These are phyloP conservation scores for Corythornis madagascariensis DNA, from an alignment of 2,113 vertebrate genomes.

Conservation along the genomic window DNA sequence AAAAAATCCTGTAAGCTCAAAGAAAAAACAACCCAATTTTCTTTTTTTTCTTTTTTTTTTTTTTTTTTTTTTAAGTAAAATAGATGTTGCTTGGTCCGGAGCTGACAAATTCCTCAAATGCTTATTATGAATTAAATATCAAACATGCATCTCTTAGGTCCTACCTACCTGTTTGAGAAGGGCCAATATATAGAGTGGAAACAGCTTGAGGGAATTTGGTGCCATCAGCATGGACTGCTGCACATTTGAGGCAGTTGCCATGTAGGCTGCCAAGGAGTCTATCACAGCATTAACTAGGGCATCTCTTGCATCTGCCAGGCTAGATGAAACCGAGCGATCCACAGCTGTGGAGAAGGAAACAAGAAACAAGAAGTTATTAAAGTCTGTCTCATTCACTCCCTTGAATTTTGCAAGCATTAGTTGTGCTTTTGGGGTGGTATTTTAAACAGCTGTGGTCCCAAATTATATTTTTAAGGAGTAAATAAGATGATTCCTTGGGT, in stretches of 20 bases:
- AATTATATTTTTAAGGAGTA: background rate
- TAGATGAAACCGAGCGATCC: constrained; percentile 91
- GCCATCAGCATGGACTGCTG: constrained; percentile 86
- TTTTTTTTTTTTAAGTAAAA: background rate
- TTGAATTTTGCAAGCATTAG: background rate
- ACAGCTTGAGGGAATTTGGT: constrained; percentile 86
- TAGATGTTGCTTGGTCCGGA: background rate
- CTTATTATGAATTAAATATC: background rate
- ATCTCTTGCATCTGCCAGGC: constrained; percentile 90
- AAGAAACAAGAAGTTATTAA: background rate
- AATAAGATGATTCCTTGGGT: background rate
- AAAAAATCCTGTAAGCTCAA: background rate
- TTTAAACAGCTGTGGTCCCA: background rate
- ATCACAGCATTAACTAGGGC: constrained; percentile 93
- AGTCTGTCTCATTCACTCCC: background rate
- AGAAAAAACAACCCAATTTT: background rate
- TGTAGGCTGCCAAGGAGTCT: constrained; percentile 87
- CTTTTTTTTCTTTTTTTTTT: background rate
- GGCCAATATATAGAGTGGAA: constrained; percentile 91
- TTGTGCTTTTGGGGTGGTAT: background rate
- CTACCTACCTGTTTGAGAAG: constrained; percentile 92
- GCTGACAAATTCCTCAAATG: background rate
- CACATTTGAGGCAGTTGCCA: constrained; percentile 84
- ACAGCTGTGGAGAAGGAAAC: constrained; percentile 79
- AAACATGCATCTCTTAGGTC: background rate